phyloP scores from a whole-genome alignment of 2,888 invertebrate species.

The Celastrina argiolus region DNA sequence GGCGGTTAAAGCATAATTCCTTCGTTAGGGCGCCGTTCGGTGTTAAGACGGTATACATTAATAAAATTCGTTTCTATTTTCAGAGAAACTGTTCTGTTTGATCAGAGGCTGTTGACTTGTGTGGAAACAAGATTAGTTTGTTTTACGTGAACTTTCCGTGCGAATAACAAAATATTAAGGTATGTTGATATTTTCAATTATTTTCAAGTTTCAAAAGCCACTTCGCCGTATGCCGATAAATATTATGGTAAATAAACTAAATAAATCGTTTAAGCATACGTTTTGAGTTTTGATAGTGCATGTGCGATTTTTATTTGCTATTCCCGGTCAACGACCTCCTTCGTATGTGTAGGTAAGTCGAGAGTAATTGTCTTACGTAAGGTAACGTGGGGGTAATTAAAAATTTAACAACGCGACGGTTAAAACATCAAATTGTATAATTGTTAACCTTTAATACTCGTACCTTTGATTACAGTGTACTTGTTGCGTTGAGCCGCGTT shows the following conservation, averaged over 20 bases:
- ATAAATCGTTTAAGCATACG: conserved; percentile 7
- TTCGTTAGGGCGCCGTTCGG: conserved; percentile 43
- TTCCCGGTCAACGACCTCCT: conserved; percentile 68
- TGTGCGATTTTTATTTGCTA: conserved; percentile 42
- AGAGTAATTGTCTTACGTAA: conserved; percentile 55
- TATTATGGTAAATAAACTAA: not conserved
- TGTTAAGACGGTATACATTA: conserved; percentile 59
- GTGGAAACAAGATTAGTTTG: conserved; percentile 68
- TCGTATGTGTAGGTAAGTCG: conserved; percentile 47
- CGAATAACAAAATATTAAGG: conserved; percentile 59
- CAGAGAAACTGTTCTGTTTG: conserved; percentile 73
- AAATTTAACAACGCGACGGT: conserved; percentile 39
- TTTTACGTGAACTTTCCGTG: conserved; percentile 71
- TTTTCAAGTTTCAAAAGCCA: conserved; percentile 44
- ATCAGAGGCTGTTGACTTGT: conserved; percentile 69
- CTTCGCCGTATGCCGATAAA: not conserved
- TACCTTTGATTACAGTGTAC: conserved; percentile 49
- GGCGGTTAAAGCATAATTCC: conserved; percentile 36
- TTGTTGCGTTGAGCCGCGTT: conserved; percentile 36
- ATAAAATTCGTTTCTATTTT: conserved; percentile 74
- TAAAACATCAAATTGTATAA: conserved; percentile 54
- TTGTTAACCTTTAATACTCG: conserved; percentile 64
- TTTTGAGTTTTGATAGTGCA: conserved; percentile 38
- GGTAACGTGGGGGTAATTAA: conserved; percentile 57
- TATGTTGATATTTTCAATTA: conserved; percentile 57